Evolutionary conservation across 2,888 invertebrate species (phyloP), one percentile per base, ranked within the genome.

Genomic region (Oligia strigilis): DNA sequence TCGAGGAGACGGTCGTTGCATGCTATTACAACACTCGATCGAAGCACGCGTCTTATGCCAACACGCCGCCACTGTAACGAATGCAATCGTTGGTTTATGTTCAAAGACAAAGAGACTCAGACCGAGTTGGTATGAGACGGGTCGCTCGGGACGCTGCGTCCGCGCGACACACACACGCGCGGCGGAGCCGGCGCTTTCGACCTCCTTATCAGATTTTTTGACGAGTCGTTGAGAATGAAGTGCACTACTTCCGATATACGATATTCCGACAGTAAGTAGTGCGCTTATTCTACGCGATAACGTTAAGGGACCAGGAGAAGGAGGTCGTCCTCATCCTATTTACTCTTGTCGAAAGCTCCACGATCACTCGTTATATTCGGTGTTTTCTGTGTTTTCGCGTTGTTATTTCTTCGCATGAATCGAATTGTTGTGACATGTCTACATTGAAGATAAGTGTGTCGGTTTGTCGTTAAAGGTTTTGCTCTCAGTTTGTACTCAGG

Each of bases 171-270:
- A 95, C 96, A 95, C 94, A 93, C 92, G 93, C 95, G 97, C 95
- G 95, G 95, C 96, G 97, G 97, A 96, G 96, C 96, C 96, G 96
- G 96, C 94, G 94, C 93, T 94, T 93, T 93, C 93, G 93, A 92
- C 92, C 91, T 94, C 93, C 94, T 92, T 92, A 91, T 90, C 92
- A 87, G 90, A 90, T 89, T 90, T 91, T 90, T 91, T 91, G 90
- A 85, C 86, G 87, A 87, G 88, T 90, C 88, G 90, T 88, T 88
- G 80, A 84, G 87, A 86, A 88, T 86, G 69, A 81, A 86, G 87
- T 80, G 87, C 72, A 80, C 82, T 85, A 89, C 83, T 82, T 85
- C 83, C 78, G 81, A 72, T 75, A 79, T 84, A 78, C 72, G 73
- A 80, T 75, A 67, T 74, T 77, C 67, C 66, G 75, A 74, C 75